Conservation (phyloP, 2,888 invertebrate species). For the Ophion costatus region DNA sequence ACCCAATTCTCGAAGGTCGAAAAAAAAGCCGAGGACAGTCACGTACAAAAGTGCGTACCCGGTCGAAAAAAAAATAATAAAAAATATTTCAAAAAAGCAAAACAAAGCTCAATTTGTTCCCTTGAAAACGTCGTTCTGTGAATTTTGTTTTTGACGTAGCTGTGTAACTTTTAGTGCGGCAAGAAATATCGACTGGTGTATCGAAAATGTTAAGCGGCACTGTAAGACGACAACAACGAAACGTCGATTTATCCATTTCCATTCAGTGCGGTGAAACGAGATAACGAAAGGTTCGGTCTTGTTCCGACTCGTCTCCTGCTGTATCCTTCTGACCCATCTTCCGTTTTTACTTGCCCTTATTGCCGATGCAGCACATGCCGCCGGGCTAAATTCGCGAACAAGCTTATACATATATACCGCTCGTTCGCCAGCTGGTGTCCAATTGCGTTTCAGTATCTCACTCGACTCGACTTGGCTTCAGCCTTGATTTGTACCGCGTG, state of each 20-base stretch:
- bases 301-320: slow-evolving; percentile 13
- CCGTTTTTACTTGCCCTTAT: slow-evolving; percentile 21
- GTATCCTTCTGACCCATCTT: slow-evolving; percentile 14
- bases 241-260: slow-evolving; percentile 52
- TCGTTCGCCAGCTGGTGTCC: slow-evolving; percentile 20
- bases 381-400: slow-evolving; percentile 37
- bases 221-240: slow-evolving; percentile 13
- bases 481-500: background rate
- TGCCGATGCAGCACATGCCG: slow-evolving; percentile 31
- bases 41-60: no score
- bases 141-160: no score
- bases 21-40: no score
- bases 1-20: no score
- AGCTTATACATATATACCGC: background rate
- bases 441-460: background rate
- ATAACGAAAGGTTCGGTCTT: slow-evolving; percentile 17
- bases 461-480: background rate
- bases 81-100: no score
- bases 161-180: no score
- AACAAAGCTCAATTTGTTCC: no score
- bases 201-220: no score
- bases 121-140: no score
- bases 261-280: slow-evolving; percentile 8
- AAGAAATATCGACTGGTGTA: no score
- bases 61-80: no score